Evolutionary conservation across 1,140 invertebrate species (phyloP).

Genomic region (Vanessa tameamea): DNA sequence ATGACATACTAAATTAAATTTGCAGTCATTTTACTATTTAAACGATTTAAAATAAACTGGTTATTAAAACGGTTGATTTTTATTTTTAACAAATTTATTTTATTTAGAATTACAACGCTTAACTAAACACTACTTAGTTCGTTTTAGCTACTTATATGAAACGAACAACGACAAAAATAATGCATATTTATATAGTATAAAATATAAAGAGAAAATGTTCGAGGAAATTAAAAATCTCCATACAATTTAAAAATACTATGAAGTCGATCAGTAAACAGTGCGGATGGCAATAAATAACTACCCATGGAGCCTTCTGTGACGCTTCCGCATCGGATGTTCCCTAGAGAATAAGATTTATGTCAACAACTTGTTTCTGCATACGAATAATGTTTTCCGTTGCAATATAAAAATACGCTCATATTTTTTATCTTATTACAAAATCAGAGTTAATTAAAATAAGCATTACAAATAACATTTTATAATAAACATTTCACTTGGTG

Average conservation of each 20-base stretch:
- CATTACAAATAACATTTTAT: slow-evolving; percentile 23
- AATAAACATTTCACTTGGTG: background rate
- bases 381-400: slow-evolving; percentile 22
- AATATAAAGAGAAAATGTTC: background rate
- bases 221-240: background rate
- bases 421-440: background rate
- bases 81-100: no score
- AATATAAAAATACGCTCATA: background rate
- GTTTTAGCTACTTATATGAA: no score
- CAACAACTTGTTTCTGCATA: slow-evolving; percentile 52
- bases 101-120: no score
- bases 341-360: slow-evolving; percentile 61
- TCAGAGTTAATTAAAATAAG: background rate
- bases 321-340: slow-evolving; percentile 53
- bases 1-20: no score
- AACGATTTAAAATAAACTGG: no score
- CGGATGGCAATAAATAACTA: slow-evolving; percentile 57
- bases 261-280: slow-evolving; percentile 28
- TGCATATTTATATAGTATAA: no score
- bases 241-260: slow-evolving; percentile 12
- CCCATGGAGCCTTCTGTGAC: slow-evolving; percentile 56
- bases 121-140: no score
- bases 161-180: no score
- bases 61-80: no score
- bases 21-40: no score